Conservation (phyloP, 2,888 invertebrate genomes). For the Cephus sareptanus region DNA sequence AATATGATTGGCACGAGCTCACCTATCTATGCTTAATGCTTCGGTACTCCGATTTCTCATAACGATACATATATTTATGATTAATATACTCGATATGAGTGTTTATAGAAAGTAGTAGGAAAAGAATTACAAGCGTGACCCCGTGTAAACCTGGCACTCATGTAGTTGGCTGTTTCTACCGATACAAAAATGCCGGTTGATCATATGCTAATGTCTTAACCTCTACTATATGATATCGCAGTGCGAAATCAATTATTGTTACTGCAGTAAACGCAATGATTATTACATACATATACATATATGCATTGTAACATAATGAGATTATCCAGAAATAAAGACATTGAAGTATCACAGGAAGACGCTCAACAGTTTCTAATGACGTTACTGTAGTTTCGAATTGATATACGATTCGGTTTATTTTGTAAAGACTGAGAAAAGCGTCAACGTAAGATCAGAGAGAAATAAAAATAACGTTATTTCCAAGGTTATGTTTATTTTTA, state of each 20-base stretch:
- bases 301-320: neutral
- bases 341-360: neutral
- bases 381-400: neutral
- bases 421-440: neutral
- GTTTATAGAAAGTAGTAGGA: neutral
- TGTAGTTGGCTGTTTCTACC: neutral
- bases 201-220: neutral
- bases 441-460: conserved; percentile 8
- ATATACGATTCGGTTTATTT: neutral
- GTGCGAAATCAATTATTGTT: neutral
- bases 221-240: neutral
- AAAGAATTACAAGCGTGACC: neutral
- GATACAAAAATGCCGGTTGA: neutral
- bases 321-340: neutral
- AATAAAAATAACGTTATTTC: conserved; percentile 37
- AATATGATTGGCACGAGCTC: neutral
- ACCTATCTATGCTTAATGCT: neutral
- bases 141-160: neutral
- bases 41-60: neutral
- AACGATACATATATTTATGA: neutral
- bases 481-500: conserved; percentile 40
- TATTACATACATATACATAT: neutral
- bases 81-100: neutral
- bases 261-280: neutral
- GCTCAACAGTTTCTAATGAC: neutral